These are phyloP conservation scores for Pandion haliaetus DNA, from an alignment of 2,113 vertebrate genomes.

Conservation along the genomic window DNA sequence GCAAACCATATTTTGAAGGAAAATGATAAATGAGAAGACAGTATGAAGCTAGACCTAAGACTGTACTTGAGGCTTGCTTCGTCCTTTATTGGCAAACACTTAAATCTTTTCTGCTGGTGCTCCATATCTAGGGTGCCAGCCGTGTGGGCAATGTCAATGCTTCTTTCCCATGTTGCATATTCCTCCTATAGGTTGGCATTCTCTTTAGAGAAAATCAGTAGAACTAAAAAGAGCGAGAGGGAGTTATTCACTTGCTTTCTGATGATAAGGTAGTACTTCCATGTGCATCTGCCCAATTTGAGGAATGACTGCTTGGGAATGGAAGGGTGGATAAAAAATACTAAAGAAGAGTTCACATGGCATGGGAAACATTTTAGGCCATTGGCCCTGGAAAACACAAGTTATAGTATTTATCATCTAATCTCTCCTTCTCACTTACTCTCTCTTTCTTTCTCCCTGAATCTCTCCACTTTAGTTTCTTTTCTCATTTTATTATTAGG, in stretches of 20 bases:
- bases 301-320: neutral
- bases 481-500: slow-evolving; percentile 4
- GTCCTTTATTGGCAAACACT: neutral
- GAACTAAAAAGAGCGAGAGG: fast-evolving
- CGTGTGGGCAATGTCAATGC: neutral
- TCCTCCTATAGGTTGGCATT: neutral
- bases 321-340: neutral
- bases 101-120: neutral
- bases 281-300: neutral
- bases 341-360: neutral
- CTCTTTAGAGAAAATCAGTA: neutral
- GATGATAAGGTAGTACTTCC: neutral
- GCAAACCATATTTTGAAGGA: slow-evolving; percentile 53
- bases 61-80: neutral
- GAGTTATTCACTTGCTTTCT: neutral
- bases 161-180: neutral
- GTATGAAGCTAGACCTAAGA: slow-evolving; percentile 6
- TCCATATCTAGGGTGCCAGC: neutral
- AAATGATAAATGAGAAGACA: slow-evolving; percentile 46
- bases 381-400: neutral
- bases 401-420: neutral
- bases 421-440: neutral
- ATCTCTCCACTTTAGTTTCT: neutral
- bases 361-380: neutral
- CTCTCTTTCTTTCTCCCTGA: neutral